Conservation (phyloP, 2,113 vertebrate genomes). For the Amphiprion percula region DNA sequence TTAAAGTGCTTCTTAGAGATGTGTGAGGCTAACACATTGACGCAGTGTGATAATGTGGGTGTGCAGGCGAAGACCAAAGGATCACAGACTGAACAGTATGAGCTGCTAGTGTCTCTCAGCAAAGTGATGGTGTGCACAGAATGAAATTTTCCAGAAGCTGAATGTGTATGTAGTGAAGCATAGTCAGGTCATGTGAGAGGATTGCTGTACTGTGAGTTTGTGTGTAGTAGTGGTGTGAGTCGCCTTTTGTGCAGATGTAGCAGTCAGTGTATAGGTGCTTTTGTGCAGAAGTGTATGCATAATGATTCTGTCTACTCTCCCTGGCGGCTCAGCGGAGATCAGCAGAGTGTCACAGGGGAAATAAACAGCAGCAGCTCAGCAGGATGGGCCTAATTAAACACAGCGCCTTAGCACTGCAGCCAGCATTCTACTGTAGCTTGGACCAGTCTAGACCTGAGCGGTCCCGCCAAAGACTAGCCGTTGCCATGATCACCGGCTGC, state of each 20-base stretch:
- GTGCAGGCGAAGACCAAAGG: constrained; percentile 26
- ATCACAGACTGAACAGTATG: constrained; percentile 34
- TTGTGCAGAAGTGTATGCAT: constrained; percentile 49
- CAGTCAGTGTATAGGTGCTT: constrained; percentile 31
- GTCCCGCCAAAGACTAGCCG: constrained; percentile 51
- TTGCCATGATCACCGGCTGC: constrained; percentile 77
- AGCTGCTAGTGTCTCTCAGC: constrained; percentile 33
- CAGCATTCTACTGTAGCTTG: constrained; percentile 63
- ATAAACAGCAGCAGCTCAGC: constrained; percentile 82
- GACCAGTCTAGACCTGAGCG: constrained; percentile 69
- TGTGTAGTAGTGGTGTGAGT: constrained; percentile 6
- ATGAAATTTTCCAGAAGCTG: constrained; percentile 28
- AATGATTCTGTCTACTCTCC: constrained; percentile 53
- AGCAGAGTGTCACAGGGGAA: constrained; percentile 77
- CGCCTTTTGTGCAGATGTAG: constrained; percentile 22
- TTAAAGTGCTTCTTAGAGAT: constrained; percentile 2
- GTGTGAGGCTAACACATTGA: constrained; percentile 9
- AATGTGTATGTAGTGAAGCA: constrained; percentile 21
- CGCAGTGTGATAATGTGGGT: constrained; percentile 25
- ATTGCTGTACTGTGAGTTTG: background rate
- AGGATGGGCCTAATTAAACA: constrained; percentile 84
- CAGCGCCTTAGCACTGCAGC: constrained; percentile 62
- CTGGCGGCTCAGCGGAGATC: constrained; percentile 70
- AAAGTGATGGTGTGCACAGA: constrained; percentile 36
- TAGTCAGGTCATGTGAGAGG: background rate